Conservation (phyloP, 2,113 vertebrate species). For the Smithornis capensis region DNA sequence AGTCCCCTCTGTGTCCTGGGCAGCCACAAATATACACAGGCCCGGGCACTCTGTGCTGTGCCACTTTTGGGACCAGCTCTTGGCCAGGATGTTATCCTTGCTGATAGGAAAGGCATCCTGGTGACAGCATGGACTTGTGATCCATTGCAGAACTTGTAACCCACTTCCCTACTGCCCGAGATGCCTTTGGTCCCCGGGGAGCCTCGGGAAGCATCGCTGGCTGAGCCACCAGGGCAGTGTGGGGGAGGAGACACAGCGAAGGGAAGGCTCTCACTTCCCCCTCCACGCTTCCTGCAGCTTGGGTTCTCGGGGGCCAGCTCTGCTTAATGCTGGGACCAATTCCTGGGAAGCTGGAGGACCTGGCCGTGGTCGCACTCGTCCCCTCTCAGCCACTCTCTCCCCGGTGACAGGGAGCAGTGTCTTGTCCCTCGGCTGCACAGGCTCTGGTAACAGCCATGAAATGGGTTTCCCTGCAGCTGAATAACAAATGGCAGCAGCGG, state of each 20-base stretch:
- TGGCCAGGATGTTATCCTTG: neutral
- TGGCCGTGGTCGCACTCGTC: rapidly evolving
- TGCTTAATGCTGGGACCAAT: rapidly evolving
- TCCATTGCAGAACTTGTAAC: neutral
- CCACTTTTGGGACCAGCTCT: neutral
- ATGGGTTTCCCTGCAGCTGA: constrained; percentile 21
- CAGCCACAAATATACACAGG: rapidly evolving
- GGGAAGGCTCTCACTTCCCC: neutral
- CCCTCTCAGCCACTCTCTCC: neutral
- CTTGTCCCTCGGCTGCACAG: neutral
- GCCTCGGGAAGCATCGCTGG: neutral
- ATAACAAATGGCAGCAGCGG: neutral
- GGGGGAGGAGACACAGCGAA: neutral
- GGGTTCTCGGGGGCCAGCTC: neutral
- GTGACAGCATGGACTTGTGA: neutral
- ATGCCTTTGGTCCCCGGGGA: neutral
- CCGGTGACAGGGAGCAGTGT: rapidly evolving
- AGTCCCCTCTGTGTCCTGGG: neutral
- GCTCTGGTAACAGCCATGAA: neutral
- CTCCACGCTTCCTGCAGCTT: neutral
- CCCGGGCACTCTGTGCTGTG: rapidly evolving
- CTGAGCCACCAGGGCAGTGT: neutral
- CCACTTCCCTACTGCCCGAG: constrained; percentile 53
- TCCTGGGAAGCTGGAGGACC: neutral
- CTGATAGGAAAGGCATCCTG: neutral